Evolutionary conservation across 2,888 invertebrate genomes (phyloP).

Genomic region (Argyra leucocephala): DNA sequence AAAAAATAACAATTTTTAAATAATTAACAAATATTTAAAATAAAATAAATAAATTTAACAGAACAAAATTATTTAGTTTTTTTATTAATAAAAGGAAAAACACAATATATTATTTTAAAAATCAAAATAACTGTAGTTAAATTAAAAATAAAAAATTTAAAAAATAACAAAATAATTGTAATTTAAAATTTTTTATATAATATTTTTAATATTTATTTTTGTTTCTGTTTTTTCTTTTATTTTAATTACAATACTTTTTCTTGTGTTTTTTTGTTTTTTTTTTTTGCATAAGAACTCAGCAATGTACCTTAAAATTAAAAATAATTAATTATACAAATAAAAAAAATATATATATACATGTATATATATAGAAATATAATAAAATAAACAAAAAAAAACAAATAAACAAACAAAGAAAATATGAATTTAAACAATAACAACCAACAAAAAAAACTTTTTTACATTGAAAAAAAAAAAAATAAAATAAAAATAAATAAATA

Average conservation of each 20-base stretch:
- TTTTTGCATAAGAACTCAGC: slow-evolving; percentile 2
- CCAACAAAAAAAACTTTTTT: slow-evolving; percentile 5
- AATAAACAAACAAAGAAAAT: not conserved
- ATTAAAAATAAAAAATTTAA: not conserved
- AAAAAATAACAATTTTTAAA: too few relatives aligned
- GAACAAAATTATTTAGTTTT: not conserved
- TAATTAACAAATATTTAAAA: too few relatives aligned
- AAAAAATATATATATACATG: too few relatives aligned
- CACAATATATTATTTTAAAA: not conserved
- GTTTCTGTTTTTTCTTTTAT: too few relatives aligned
- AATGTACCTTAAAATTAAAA: not conserved
- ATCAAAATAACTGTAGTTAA: not conserved
- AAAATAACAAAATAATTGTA: too few relatives aligned
- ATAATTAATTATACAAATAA: not conserved
- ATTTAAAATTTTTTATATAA: too few relatives aligned
- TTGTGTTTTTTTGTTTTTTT: too few relatives aligned
- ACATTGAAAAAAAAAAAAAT: not conserved
- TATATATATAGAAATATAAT: not conserved
- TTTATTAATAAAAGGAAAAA: too few relatives aligned
- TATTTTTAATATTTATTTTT: too few relatives aligned
- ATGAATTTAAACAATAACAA: slow-evolving; percentile 5
- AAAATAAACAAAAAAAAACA: not conserved
- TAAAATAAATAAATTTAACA: not conserved
- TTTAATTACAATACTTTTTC: too few relatives aligned
- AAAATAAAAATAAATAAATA: too few relatives aligned